phyloP scores from a whole-genome alignment of 2,888 invertebrate genomes.

The Aphrophora alni region DNA sequence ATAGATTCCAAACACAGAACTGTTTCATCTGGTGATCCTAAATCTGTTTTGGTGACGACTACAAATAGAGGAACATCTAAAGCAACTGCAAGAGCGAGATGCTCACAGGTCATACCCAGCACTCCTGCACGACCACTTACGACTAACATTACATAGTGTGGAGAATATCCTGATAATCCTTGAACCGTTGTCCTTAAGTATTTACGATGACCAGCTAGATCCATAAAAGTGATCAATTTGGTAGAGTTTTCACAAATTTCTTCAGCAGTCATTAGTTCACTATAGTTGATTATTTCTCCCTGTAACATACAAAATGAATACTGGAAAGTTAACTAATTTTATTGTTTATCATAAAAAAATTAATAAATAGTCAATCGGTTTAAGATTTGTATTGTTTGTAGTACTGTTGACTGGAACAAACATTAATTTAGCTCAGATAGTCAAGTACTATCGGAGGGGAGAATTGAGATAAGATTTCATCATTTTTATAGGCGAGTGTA shows the following conservation, averaged over 20 bases:
- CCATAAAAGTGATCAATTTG: conserved; percentile 93
- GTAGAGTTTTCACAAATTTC: conserved; percentile 93
- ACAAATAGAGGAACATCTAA: conserved; percentile 90
- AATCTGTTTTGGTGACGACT: conserved; percentile 92
- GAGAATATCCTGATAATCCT: conserved; percentile 76
- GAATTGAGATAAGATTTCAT: no score
- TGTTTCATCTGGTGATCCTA: conserved; percentile 67
- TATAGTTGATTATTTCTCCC: conserved; percentile 87
- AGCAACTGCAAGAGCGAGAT: conserved; percentile 82
- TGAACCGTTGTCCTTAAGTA: conserved; percentile 95
- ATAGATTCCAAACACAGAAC: conserved; percentile 66
- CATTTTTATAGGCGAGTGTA: no score
- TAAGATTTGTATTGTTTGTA: no score
- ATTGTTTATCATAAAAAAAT: no score
- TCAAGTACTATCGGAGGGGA: no score
- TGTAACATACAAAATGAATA: conserved; percentile 54
- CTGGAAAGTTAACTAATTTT: no score
- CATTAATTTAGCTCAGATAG: no score
- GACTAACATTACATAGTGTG: conserved; percentile 80
- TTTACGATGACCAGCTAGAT: conserved; percentile 95
- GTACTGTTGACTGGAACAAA: no score
- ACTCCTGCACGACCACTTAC: conserved; percentile 80
- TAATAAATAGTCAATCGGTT: no score
- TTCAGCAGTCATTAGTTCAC: conserved; percentile 88
- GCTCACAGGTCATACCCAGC: conserved; percentile 86